phyloP scores from a whole-genome alignment of 2,797 vertebrate genomes.

The Cichlasoma orientale region DNA sequence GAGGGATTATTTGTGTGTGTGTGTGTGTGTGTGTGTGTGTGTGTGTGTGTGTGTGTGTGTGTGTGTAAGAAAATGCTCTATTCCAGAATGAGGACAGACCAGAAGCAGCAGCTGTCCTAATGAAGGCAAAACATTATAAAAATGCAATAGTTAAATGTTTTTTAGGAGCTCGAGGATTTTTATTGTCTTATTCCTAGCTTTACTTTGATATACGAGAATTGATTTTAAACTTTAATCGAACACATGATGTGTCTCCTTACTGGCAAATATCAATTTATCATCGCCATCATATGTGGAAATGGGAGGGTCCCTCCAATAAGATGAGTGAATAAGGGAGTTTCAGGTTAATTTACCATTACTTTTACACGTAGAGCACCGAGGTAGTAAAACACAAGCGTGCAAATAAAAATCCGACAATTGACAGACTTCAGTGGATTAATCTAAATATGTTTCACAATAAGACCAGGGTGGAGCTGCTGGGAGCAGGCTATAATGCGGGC shows the following conservation, averaged over 20 bases:
- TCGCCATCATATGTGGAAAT: not conserved
- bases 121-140: not conserved
- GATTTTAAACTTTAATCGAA: not conserved
- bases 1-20: not conserved
- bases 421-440: not conserved
- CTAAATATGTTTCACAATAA: not conserved
- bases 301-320: not conserved
- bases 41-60: not conserved
- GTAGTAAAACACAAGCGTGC: no score
- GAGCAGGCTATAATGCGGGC: not conserved
- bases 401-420: no score
- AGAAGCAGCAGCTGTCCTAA: not conserved
- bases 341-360: no score
- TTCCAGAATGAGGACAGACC: not conserved
- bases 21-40: not conserved
- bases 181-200: not conserved
- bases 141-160: no score
- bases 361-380: not conserved
- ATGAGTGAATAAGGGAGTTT: no score
- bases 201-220: no score
- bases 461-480: not conserved
- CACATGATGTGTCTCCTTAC: no score
- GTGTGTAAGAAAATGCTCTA: not conserved
- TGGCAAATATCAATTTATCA: no score
- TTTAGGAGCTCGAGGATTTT: rapidly evolving